These are phyloP conservation scores for Sinosuthora webbiana DNA, from an alignment of 2,113 vertebrate genomes.

Conservation along the genomic window DNA sequence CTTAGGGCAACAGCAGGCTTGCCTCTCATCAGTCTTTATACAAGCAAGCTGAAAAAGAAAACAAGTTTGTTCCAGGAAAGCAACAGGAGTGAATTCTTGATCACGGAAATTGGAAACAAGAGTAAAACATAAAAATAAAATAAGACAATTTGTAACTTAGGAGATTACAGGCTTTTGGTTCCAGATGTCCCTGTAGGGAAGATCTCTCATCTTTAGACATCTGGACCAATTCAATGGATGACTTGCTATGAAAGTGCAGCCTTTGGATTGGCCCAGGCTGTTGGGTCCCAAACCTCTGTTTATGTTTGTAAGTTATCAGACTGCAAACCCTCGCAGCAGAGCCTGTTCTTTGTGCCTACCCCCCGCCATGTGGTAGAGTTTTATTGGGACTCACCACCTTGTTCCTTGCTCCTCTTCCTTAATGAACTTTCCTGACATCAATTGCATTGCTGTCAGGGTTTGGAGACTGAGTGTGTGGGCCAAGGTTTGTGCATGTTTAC, in stretches of 20 bases:
- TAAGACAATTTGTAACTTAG: background rate
- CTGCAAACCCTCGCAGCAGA: background rate
- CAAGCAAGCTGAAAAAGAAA: slow-evolving; percentile 38
- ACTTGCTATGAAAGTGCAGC: background rate
- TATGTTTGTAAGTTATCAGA: background rate
- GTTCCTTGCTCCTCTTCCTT: background rate
- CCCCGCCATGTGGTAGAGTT: background rate
- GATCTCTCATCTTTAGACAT: background rate
- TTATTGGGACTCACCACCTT: background rate
- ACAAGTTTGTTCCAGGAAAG: slow-evolving; percentile 37
- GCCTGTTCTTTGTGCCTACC: background rate
- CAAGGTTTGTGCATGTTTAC: background rate
- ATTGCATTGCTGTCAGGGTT: background rate
- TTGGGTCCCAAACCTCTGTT: background rate
- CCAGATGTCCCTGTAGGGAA: slow-evolving; percentile 6
- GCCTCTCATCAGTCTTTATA: slow-evolving; percentile 26
- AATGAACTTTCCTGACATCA: background rate
- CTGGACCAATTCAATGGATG: background rate
- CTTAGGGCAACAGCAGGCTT: slow-evolving; percentile 21
- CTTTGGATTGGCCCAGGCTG: background rate
- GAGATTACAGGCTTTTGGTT: background rate
- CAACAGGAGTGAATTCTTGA: slow-evolving; percentile 10
- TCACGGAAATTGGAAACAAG: slow-evolving; percentile 5
- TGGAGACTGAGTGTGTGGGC: background rate
- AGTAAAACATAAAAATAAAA: slow-evolving; percentile 15